Base-by-base conservation (phyloP, 2,113 vertebrate genomes). In the Grus americana region DNA sequence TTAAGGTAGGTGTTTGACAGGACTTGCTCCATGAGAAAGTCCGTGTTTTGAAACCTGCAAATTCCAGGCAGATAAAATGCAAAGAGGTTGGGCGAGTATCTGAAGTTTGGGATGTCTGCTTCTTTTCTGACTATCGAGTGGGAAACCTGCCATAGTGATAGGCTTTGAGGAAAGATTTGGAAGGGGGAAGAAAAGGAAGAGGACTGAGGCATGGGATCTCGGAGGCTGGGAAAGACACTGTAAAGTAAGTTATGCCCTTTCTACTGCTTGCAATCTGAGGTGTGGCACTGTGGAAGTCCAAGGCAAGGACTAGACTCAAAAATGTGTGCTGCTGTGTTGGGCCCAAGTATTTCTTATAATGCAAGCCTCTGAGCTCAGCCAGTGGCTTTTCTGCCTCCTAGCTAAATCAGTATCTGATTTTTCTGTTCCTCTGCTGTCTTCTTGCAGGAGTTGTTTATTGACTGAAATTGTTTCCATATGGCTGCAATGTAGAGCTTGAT, bases 401-500 rank as follows among this genome's bases (percentile, higher is more conserved):
- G 61, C 78, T 94, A 50, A 84, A 84, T 88, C 57, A 3, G 55
- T 82, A 92, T 96, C 89, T 93, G 81, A 86, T 95, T 92, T 95
- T 93, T 88, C 70, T 83, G 72, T 46, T 95, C 82, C 92, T 96
- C 79, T 57, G 68, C 87, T 88, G 75, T 79, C 87, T 83, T 93
- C 82, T 95, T 90, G 93, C 86, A 54, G 86, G 76, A 92, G 68
- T 97, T 97, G 93, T 93, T 97, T 97, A 96, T 96, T 98, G 96
- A 80, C 87, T 96, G 92, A 95, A 96, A 97, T 97, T 96, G 96
- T 95, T 97, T 97, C 97, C 97, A 97, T 97, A 93, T 97, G 97
- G 96, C 97, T 95, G 90, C 83, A 42, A 14, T n/a, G 79, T 95
- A 95, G 96, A 78, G 83, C 90, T 90, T 97, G 97, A 98, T 98